Evolutionary conservation across 2,797 vertebrate species (phyloP), one percentile per base, ranked within the genome.

Genomic region (Octomys mimax): DNA sequence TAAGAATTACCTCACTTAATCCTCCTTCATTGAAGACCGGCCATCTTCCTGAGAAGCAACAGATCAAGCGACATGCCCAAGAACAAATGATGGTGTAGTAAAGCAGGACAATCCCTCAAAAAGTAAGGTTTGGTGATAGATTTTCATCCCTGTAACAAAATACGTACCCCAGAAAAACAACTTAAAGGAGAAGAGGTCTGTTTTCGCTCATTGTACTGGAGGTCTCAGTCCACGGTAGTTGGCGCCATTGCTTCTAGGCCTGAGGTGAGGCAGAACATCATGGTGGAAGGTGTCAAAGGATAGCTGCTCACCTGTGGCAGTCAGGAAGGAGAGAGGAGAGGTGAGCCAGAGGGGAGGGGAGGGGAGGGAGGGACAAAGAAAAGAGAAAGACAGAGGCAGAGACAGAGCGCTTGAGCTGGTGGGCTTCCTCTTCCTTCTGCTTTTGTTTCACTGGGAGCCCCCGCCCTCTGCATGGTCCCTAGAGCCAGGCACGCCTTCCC

Each of bases 1-100:
- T 18, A 24, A 13, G n/a, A n/a, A 68, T 59, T 3, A 26, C 33
- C 59, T 82, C 62, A 80, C 21, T 19, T 42, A 61, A 83, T 39
- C 49, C 64, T 89, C 36, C 18, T 70, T 28, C 14, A 3, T 3
- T 42, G 54, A 49, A 12, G 61, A 26, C 16, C 7, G 0, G 52
- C 54, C 9, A 7, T 78, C 21, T 71, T 91, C 26, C 87, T 31
- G n/a, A 82, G 87, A 46, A 81, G 61, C 77, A 52, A 57, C 24
- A 64, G 90, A 2, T 28, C 81, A 46, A 4, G 92, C 1, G 28
- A n/a, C 24, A n/a, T 28, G 52, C 22, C 73, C 36, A 31, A 19
- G 64, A 36, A n/a, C 2, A 16, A 26, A 31, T 21, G 71, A 6
- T 42, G 14, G 11, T 8, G 19, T 9, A 1, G 11, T 0, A 4